Evolutionary conservation across 2,797 vertebrate genomes (phyloP).

Genomic region (Bovichtus diacanthus): DNA sequence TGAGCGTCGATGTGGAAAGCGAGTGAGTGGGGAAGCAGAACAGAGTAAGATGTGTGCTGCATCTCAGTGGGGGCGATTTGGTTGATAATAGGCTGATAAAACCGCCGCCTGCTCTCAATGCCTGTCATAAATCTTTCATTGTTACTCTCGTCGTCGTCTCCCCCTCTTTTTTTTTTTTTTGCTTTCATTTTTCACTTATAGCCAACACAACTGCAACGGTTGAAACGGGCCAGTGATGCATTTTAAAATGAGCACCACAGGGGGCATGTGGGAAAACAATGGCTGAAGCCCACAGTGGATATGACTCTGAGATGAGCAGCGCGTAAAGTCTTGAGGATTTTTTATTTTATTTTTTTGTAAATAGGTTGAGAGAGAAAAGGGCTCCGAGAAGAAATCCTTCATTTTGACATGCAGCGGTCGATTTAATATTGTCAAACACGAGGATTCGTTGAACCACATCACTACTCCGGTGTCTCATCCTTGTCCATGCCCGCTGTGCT

Average conservation of each 20-base stretch:
- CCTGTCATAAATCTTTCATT: slow-evolving; percentile 83
- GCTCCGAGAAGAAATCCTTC: slow-evolving; percentile 33
- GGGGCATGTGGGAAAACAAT: slow-evolving; percentile 39
- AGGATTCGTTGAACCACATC: slow-evolving; percentile 29
- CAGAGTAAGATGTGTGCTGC: slow-evolving; percentile 59
- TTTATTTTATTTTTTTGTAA: too few species aligned
- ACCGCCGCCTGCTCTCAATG: slow-evolving; percentile 66
- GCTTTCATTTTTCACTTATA: slow-evolving; percentile 37
- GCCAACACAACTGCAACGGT: slow-evolving; percentile 18
- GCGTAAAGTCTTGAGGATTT: slow-evolving; percentile 23
- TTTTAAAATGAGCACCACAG: slow-evolving; percentile 56
- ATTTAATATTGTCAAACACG: slow-evolving; percentile 43
- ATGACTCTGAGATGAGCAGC: slow-evolving; percentile 38
- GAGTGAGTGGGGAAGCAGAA: slow-evolving; percentile 38
- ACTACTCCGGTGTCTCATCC: slow-evolving; percentile 24
- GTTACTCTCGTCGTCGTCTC: slow-evolving; percentile 71
- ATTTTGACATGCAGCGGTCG: slow-evolving; percentile 39
- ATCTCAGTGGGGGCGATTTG: slow-evolving; percentile 74
- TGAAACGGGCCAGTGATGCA: slow-evolving; percentile 41
- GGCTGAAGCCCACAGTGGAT: slow-evolving; percentile 27
- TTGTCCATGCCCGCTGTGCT: slow-evolving; percentile 10
- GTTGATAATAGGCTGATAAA: slow-evolving; percentile 82
- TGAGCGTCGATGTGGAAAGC: slow-evolving; percentile 59
- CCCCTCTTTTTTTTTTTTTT: slow-evolving; percentile 30
- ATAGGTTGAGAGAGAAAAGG: slow-evolving; percentile 48